phyloP scores from a whole-genome alignment of 2,888 invertebrate species.

The Beris chalybata region DNA sequence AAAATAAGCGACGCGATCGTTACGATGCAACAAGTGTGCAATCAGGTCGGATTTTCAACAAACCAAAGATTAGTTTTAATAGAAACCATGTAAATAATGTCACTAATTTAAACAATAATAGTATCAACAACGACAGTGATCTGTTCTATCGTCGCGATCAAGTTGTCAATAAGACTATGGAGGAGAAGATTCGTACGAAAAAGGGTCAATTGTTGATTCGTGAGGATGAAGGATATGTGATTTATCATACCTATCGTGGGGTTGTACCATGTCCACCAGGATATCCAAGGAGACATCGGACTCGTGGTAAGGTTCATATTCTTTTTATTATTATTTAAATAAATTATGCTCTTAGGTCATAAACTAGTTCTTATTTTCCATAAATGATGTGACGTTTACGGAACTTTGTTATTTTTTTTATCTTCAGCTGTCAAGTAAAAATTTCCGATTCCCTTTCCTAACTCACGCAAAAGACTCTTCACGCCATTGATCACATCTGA shows the following conservation, averaged over 20 bases:
- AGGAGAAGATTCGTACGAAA: constrained; percentile 41
- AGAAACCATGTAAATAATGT: not conserved
- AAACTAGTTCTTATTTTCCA: too few relatives aligned
- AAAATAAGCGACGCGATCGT: constrained; percentile 16
- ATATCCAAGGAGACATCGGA: constrained; percentile 44
- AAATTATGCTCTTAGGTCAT: too few relatives aligned
- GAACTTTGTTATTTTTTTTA: too few relatives aligned
- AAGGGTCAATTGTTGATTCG: constrained; percentile 49
- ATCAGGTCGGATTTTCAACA: constrained; percentile 35
- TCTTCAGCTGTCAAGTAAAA: too few relatives aligned
- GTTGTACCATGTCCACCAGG: constrained; percentile 53
- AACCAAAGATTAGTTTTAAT: constrained; percentile 38
- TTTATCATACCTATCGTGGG: constrained; percentile 47
- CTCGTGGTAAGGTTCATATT: constrained; percentile 22
- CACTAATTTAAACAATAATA: constrained; percentile 3
- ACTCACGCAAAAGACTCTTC: too few relatives aligned
- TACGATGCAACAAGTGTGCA: constrained; percentile 19
- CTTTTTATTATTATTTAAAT: too few relatives aligned
- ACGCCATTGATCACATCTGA: too few relatives aligned
- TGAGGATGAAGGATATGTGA: constrained; percentile 52
- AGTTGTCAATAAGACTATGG: constrained; percentile 42
- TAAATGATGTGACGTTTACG: too few relatives aligned
- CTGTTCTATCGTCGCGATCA: constrained; percentile 39
- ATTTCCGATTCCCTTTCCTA: too few relatives aligned
- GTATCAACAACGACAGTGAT: not conserved